Evolutionary conservation across 2,797 vertebrate species (phyloP).

Genomic region (Dallia pectoralis): DNA sequence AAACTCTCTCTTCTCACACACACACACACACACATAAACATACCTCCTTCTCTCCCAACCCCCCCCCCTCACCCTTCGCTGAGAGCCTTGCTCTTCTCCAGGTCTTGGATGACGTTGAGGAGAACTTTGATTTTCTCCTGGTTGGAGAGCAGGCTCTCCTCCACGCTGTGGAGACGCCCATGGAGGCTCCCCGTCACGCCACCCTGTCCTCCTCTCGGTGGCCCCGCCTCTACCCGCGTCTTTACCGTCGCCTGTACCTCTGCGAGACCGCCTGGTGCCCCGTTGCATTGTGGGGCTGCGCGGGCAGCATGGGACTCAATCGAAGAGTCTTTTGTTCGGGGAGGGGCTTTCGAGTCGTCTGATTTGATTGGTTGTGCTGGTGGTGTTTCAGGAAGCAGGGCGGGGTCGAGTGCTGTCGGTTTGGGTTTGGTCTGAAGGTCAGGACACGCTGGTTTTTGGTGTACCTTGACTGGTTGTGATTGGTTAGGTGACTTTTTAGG

Average conservation of each 20-base stretch:
- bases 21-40: no score
- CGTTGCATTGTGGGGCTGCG: slow-evolving; percentile 71
- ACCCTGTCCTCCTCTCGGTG: slow-evolving; percentile 43
- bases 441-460: slow-evolving; percentile 44
- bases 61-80: slow-evolving; percentile 87
- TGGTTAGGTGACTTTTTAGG: slow-evolving; percentile 44
- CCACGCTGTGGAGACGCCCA: slow-evolving; percentile 87
- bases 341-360: slow-evolving; percentile 44
- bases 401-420: slow-evolving; percentile 12
- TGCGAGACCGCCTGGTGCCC: slow-evolving; percentile 68
- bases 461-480: not conserved
- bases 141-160: slow-evolving; percentile 92
- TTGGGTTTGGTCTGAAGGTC: slow-evolving; percentile 24
- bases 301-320: slow-evolving; percentile 7
- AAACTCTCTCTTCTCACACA: not conserved
- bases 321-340: slow-evolving; percentile 45
- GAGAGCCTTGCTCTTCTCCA: slow-evolving; percentile 95
- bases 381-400: slow-evolving; percentile 17
- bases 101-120: slow-evolving; percentile 96
- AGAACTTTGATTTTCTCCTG: slow-evolving; percentile 99
- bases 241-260: slow-evolving; percentile 68
- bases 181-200: slow-evolving; percentile 72
- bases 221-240: slow-evolving; percentile 72
- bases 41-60: not conserved
- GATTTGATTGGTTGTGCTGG: slow-evolving; percentile 41